Evolutionary conservation across 92 coral and sea anemone genomes (phyloP), one percentile per base, ranked within the genome.

Genomic region (Epizoanthus stellaris): DNA sequence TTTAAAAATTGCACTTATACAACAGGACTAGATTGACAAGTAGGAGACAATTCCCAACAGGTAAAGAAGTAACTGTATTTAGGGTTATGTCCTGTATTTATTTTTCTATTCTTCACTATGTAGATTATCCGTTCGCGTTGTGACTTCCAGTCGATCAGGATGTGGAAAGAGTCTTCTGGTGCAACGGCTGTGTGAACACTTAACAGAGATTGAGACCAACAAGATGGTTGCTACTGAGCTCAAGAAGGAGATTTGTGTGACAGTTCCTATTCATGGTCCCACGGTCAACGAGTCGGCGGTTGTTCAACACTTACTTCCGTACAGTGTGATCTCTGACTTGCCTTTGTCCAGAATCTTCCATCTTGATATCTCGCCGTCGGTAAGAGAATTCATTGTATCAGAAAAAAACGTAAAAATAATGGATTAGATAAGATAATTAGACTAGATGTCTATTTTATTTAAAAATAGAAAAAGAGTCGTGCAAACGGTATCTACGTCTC

Each of bases 271-370:
- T 57, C 95, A 93, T 75, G 95, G 95, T 54, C 86, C 89, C 59
- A 80, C 87, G 69, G 92, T 85, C 4, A 85, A 91, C 65, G 80
- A 82, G 40, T 84, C 89, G 6, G 68, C 80, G 38, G 86, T 91
- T 61, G 91, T 88, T 16, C 81, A 91, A 52, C 75, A 84, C 85
- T 70, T 95, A 82, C 83, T 90, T 25, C 89, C 90, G 3, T 87
- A 93, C 89, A 77, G 87, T 15, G 80, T 95, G 56, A 86, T 56
- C 69, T 80, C 91, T 45, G 93, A 92, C 70, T 76, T 95, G 68
- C 98, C 98, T 9, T 72, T 94, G n/a, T 95, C 98, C 73, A 71
- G 98, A 69, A 91, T 95, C 12, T 95, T 95, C 77, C 98, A 95
- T 80, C 76, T 93, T 75, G 98, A 95, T 80, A 87, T 95, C 13